Evolutionary conservation across 2,113 vertebrate genomes (phyloP).

Genomic region (Conger conger): DNA sequence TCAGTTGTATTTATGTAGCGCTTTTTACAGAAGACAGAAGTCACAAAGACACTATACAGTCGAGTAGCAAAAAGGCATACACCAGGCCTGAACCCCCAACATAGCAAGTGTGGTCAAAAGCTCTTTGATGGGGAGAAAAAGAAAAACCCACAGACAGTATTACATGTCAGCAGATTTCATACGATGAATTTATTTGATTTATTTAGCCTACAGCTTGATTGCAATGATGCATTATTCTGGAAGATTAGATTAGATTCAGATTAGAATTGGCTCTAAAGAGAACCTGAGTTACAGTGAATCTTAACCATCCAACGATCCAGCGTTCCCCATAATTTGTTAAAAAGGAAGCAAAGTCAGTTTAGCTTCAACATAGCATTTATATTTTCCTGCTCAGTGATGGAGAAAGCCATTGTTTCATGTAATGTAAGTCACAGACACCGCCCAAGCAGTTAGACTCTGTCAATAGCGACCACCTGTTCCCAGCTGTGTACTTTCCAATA

Average conservation of each 20-base stretch:
- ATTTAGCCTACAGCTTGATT: no score
- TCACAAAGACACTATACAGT: no score
- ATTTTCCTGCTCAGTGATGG: not conserved
- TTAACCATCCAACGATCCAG: not conserved
- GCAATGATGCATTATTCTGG: not conserved
- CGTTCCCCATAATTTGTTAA: not conserved
- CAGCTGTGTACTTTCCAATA: constrained; percentile 67
- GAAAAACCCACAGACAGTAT: no score
- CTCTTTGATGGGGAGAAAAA: no score
- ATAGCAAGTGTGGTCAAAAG: no score
- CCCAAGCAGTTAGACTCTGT: constrained; percentile 58
- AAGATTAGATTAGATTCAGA: no score
- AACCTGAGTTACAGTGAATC: not conserved
- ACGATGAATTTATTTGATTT: no score
- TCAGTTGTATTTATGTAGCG: no score
- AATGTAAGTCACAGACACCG: constrained; percentile 48
- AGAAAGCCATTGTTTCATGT: not conserved
- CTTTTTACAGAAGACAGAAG: no score
- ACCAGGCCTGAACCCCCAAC: no score
- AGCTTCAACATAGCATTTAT: not conserved
- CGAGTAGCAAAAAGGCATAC: no score
- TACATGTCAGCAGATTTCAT: no score
- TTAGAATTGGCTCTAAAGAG: not conserved
- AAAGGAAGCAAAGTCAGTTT: not conserved
- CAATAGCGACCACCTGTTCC: constrained; percentile 65